Conservation (phyloP, 2,888 invertebrate genomes). For the Melipona bicolor region DNA sequence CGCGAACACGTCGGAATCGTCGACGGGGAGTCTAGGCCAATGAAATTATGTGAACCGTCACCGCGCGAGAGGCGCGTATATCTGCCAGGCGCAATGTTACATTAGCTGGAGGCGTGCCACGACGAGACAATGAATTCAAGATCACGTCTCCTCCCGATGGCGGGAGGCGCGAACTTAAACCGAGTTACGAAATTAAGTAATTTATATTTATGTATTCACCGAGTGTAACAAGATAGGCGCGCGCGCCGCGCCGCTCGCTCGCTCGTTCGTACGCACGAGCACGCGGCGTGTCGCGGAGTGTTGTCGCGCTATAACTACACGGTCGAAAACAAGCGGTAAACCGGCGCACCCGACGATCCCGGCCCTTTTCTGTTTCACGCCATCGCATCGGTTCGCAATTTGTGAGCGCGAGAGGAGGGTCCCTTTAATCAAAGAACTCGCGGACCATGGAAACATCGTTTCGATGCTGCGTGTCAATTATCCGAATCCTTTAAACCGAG, state of each 20-base stretch:
- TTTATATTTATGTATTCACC: slow-evolving; percentile 79
- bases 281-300: slow-evolving; percentile 41
- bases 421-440: slow-evolving; percentile 55
- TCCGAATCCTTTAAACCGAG: slow-evolving; percentile 42
- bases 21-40: slow-evolving; percentile 45
- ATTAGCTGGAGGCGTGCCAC: slow-evolving; percentile 62
- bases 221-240: slow-evolving; percentile 73
- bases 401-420: slow-evolving; percentile 8
- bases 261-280: slow-evolving; percentile 12
- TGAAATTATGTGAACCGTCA: slow-evolving; percentile 64
- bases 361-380: slow-evolving; percentile 33
- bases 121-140: slow-evolving; percentile 79
- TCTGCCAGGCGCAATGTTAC: slow-evolving; percentile 53
- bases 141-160: slow-evolving; percentile 74
- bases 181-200: slow-evolving; percentile 77
- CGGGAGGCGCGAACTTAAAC: slow-evolving; percentile 74
- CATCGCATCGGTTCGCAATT: slow-evolving; percentile 36
- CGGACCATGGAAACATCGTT: slow-evolving; percentile 41
- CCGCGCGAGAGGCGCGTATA: slow-evolving; percentile 48
- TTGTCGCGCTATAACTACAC: slow-evolving; percentile 26
- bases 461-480: slow-evolving; percentile 40
- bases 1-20: slow-evolving; percentile 36
- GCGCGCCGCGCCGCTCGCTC: not conserved
- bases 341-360: not conserved
- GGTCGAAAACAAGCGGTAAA: slow-evolving; percentile 35